A percentile compares a stretch with the other conserved stretches of the same genome.
These are phyloP conservation scores for Tachina grossa DNA, from an alignment of 2,888 invertebrate genomes.

Conservation along the genomic window DNA sequence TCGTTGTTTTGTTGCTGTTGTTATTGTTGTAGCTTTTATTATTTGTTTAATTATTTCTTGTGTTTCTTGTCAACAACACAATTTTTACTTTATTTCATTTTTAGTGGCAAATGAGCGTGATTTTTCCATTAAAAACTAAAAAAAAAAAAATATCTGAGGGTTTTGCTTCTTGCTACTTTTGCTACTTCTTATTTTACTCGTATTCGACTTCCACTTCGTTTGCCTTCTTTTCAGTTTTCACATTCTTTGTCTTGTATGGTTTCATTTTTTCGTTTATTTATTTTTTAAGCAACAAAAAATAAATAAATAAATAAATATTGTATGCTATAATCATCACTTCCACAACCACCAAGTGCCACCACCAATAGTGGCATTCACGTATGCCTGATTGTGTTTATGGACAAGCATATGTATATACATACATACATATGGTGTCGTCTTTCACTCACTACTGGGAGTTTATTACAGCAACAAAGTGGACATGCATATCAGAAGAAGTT, in stretches of 20 bases:
- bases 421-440: conserved; percentile 38
- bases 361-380: conserved; percentile 17
- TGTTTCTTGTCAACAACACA: conserved; percentile 2
- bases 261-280: conserved; percentile 43
- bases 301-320: too few relatives aligned
- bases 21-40: conserved; percentile 31
- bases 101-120: conserved; percentile 56
- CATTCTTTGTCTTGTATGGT: conserved; percentile 51
- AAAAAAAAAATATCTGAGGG: conserved; percentile 47
- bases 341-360: conserved; percentile 36
- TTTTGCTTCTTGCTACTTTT: conserved; percentile 12
- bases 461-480: conserved; percentile 39
- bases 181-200: conserved; percentile 10
- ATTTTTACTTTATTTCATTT: conserved; percentile 29
- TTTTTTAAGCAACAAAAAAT: conserved; percentile 33
- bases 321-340: conserved; percentile 46
- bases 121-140: conserved; percentile 39
- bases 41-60: conserved; percentile 56
- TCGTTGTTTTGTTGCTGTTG: conserved; percentile 1
- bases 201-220: conserved; percentile 37
- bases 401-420: neutral
- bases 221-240: conserved; percentile 42
- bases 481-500: conserved; percentile 31
- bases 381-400: neutral
- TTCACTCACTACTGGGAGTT: conserved; percentile 53